Base-by-base conservation (phyloP, 2,797 vertebrate genomes). In the Falco naumanni region DNA sequence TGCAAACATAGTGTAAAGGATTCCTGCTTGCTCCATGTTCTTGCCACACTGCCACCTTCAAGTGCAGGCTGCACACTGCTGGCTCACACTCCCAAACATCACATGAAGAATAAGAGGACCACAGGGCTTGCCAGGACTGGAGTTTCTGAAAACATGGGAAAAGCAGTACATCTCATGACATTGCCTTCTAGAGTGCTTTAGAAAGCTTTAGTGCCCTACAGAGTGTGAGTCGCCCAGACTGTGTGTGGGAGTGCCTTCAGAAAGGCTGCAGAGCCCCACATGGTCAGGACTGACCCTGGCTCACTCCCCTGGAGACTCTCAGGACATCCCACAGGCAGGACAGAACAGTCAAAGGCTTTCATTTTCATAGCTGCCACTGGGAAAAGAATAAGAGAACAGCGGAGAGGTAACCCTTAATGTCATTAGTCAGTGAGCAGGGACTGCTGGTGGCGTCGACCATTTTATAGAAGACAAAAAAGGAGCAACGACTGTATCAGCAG, bases 241-340 rank as follows among this genome's bases (percentile, higher is more conserved):
- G 65, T 79, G 39, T 18, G 25, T 29, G 31, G 29, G 11, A 33
- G 14, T 60, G 24, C 6, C 48, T 50, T 70, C 56, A 63, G 70
- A 66, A 74, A 81, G 34, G 37, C 31, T 94, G 34, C 37, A 89
- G 66, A 84, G 24, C 31, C 41, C 60, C 21, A 29, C 20, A 20
- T 0, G 0, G 19, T n/a, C 60, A 51, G 47, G 10, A 37, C 19
- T 20, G 61, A 45, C 29, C 39, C 37, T 1, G 3, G 41, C 28
- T 65, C 28, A 11, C 18, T 56, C 31, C 22, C 10, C 28, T 79
- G 54, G 47, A 20, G 16, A 26, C 47, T 22, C 31, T 54, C 29
- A 61, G 39, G 21, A 11, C 3, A 1, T 54, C 43, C 37, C 64
- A 39, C 0, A 0, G 51, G 22, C 61, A 76, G 86, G 41, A 60